A percentile compares a stretch with the other conserved stretches of the same genome.
Evolutionary conservation across 35 echinoderm and acorn worm species (phyloP).

Genomic region (Strongylocentrotus purpuratus): DNA sequence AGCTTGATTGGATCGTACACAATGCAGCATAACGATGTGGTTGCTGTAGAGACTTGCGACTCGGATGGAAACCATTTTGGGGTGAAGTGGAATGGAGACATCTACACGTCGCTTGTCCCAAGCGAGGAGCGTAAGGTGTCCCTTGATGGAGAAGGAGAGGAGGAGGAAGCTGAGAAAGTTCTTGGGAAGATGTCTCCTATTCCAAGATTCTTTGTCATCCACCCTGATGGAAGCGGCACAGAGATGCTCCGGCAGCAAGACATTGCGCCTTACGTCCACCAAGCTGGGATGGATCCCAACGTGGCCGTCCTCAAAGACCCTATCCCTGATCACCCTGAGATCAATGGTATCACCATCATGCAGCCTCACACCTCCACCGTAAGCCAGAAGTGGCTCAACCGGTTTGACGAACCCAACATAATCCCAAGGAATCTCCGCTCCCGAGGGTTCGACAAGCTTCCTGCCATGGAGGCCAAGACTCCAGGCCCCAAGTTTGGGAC

Average conservation of each 20-base stretch:
- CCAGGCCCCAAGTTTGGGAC: conserved; percentile 86
- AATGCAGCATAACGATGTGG: conserved; percentile 69
- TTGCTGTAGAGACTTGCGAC: conserved; percentile 69
- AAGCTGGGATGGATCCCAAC: conserved; percentile 77
- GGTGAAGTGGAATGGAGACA: conserved; percentile 81
- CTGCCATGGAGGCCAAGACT: conserved; percentile 64
- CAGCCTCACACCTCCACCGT: conserved; percentile 64
- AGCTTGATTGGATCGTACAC: conserved; percentile 58
- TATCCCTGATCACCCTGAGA: conserved; percentile 85
- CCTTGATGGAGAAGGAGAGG: conserved; percentile 44
- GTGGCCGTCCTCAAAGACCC: conserved; percentile 86
- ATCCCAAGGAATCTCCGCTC: conserved; percentile 83
- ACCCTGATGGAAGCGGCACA: conserved; percentile 89
- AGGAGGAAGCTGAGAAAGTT: conserved; percentile 40
- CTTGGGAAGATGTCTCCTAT: conserved; percentile 1
- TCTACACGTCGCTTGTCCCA: not conserved
- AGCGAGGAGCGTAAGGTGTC: conserved; percentile 39
- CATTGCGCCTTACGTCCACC: conserved; percentile 64
- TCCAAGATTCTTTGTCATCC: conserved; percentile 90
- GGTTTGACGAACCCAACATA: conserved; percentile 84
- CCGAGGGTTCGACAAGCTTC: conserved; percentile 78
- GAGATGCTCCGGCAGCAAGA: conserved; percentile 81
- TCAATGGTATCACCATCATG: conserved; percentile 94
- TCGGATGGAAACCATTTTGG: conserved; percentile 65
- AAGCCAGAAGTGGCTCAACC: conserved; percentile 72